phyloP scores from a whole-genome alignment of 2,888 invertebrate genomes.

The Drosophila heteroneura region DNA sequence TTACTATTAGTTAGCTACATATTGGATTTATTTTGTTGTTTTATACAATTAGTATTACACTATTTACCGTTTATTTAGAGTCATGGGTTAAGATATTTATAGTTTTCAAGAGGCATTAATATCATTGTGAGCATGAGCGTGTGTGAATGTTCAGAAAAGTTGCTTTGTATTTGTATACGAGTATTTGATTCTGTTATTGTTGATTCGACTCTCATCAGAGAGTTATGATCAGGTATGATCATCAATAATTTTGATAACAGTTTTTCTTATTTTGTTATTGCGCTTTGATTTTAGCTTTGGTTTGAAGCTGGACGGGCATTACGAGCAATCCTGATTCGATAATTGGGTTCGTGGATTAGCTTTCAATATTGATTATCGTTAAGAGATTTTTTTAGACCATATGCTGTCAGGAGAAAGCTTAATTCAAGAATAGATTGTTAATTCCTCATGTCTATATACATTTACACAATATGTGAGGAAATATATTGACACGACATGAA shows the following conservation, averaged over 20 bases:
- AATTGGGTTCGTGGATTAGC: conserved; percentile 51
- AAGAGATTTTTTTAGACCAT: conserved; percentile 20
- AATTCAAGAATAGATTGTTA: conserved; percentile 44
- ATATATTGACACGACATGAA: conserved; percentile 50
- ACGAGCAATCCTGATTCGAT: conserved; percentile 33
- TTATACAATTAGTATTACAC: conserved; percentile 79
- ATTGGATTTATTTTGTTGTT: conserved; percentile 54
- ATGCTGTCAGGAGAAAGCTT: conserved; percentile 47
- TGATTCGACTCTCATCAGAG: conserved; percentile 22
- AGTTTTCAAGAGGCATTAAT: conserved; percentile 74
- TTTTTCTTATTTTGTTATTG: conserved; percentile 60
- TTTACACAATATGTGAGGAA: conserved; percentile 53
- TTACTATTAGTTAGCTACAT: conserved; percentile 81
- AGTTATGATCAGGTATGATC: conserved; percentile 34
- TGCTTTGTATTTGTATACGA: conserved; percentile 56
- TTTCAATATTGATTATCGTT: conserved; percentile 43
- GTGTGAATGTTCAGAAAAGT: conserved; percentile 85
- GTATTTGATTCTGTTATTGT: conserved; percentile 54
- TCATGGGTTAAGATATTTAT: conserved; percentile 73
- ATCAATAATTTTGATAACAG: conserved; percentile 52
- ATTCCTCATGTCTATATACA: conserved; percentile 71
- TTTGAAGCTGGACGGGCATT: conserved; percentile 44
- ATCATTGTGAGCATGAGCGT: conserved; percentile 86
- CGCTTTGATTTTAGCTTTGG: conserved; percentile 43
- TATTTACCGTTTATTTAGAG: conserved; percentile 71